These are phyloP conservation scores for Digitonthophagus gazella DNA, from an alignment of 2,888 invertebrate genomes.

Conservation along the genomic window DNA sequence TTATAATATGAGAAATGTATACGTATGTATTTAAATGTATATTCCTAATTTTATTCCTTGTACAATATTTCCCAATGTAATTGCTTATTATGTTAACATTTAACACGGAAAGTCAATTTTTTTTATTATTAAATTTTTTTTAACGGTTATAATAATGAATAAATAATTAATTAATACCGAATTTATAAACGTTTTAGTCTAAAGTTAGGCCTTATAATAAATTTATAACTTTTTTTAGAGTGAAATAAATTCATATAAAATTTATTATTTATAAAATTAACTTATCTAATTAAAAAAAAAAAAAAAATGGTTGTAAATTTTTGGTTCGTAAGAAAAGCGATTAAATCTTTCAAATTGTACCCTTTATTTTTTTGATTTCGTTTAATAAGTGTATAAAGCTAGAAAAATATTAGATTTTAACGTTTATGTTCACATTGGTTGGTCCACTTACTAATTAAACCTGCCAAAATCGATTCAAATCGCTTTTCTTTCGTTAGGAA, in stretches of 20 bases:
- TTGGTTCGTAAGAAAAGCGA: conserved; percentile 4
- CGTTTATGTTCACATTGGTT: not conserved
- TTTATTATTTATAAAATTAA: conserved; percentile 11
- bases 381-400: not conserved
- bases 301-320: not conserved
- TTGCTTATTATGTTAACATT: not conserved
- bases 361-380: conserved; percentile 5
- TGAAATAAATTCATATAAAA: no score
- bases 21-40: not conserved
- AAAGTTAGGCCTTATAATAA: conserved; percentile 12
- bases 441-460: conserved; percentile 8
- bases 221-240: not conserved
- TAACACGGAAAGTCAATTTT: not conserved
- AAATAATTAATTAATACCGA: no score
- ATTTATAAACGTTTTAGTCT: not conserved
- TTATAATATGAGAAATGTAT: not conserved
- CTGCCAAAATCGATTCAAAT: not conserved
- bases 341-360: conserved; percentile 2
- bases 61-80: not conserved
- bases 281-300: conserved; percentile 7
- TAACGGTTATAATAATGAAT: no score
- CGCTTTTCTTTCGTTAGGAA: conserved; percentile 1
- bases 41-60: not conserved
- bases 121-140: no score
- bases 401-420: conserved; percentile 7